These are phyloP conservation scores for Climacteris rufus DNA, from an alignment of 2,113 vertebrate species.

Conservation along the genomic window DNA sequence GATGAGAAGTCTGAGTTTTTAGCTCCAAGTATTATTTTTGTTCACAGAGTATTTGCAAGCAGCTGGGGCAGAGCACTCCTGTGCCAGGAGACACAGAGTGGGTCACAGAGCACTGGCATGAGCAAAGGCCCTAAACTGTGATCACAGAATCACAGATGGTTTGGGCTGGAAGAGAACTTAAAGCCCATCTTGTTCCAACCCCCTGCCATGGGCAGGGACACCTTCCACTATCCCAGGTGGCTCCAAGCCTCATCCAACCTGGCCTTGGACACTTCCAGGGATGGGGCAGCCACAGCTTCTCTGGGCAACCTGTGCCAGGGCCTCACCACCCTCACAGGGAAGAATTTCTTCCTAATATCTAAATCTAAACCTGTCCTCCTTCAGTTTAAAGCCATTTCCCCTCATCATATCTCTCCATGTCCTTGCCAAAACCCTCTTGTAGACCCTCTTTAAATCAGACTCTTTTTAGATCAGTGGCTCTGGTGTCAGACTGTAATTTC, in stretches of 20 bases:
- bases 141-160: background rate
- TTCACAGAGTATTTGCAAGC: background rate
- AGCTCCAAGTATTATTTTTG: background rate
- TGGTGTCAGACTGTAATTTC: background rate
- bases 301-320: background rate
- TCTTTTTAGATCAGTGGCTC: background rate
- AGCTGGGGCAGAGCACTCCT: background rate
- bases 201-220: background rate
- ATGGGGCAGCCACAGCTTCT: background rate
- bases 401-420: background rate
- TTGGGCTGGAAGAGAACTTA: background rate
- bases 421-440: background rate
- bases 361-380: background rate
- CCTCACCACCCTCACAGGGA: fast-evolving
- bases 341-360: background rate
- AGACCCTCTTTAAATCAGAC: background rate
- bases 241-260: fast-evolving
- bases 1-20: background rate
- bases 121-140: background rate
- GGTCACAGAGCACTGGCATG: fast-evolving
- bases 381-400: background rate
- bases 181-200: background rate
- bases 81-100: background rate
- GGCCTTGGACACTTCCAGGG: background rate
- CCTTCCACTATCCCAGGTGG: fast-evolving